These are phyloP conservation scores for Falco concolor DNA, from an alignment of 2,797 vertebrate species.

Conservation along the genomic window DNA sequence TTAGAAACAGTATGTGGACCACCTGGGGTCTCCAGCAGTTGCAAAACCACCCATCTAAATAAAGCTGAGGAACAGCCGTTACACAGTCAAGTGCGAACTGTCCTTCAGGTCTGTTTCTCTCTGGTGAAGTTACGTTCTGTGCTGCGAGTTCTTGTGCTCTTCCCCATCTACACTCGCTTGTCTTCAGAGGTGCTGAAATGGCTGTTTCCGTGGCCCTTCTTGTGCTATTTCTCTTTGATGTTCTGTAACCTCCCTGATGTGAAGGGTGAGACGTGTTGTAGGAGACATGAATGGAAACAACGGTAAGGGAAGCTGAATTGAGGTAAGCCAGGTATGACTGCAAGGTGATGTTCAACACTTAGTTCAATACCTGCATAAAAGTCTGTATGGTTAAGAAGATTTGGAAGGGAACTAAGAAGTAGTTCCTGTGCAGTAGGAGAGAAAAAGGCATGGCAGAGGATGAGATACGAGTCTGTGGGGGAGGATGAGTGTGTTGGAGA, in stretches of 20 bases:
- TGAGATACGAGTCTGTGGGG: background rate
- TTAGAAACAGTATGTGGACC: background rate
- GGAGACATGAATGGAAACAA: background rate
- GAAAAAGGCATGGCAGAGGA: background rate
- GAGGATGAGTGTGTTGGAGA: background rate
- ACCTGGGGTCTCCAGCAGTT: background rate
- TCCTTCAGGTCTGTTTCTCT: background rate
- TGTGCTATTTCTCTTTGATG: background rate
- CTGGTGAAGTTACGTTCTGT: background rate
- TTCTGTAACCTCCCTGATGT: background rate
- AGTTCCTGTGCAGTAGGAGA: background rate
- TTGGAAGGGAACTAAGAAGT: background rate
- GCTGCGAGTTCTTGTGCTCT: background rate
- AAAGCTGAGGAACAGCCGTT: background rate
- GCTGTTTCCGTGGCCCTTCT: background rate
- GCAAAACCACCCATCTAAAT: background rate
- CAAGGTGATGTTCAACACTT: background rate
- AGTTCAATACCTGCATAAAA: background rate
- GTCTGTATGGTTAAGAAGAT: background rate
- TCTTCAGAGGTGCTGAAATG: background rate
- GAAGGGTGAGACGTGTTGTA: background rate
- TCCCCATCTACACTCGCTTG: fast-evolving
- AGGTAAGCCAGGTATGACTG: background rate
- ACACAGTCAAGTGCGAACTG: background rate
- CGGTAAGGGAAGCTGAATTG: background rate